Conservation (phyloP, 2,797 vertebrate species). For the Odontamblyopus rebecca region DNA sequence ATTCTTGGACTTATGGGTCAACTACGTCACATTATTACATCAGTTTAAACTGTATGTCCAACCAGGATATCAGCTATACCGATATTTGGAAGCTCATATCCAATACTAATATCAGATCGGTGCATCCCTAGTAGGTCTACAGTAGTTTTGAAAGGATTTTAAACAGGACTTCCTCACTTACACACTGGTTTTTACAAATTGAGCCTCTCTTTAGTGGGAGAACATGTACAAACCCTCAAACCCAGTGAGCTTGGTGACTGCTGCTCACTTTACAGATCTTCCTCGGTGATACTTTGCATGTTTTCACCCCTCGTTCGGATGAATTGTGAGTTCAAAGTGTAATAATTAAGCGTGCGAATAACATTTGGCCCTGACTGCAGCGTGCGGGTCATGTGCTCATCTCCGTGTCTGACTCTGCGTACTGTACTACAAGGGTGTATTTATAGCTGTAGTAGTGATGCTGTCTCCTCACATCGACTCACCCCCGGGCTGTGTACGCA, state of each 20-base stretch:
- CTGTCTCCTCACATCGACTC: slow-evolving; percentile 75
- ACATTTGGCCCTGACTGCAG: neutral
- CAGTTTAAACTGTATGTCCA: too few relatives aligned
- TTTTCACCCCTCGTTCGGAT: neutral
- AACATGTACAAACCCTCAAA: neutral
- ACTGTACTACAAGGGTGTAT: slow-evolving; percentile 72
- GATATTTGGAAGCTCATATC: too few relatives aligned
- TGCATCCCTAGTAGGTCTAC: too few relatives aligned
- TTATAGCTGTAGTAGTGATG: slow-evolving; percentile 76
- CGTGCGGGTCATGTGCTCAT: slow-evolving; percentile 20
- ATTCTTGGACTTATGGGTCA: too few relatives aligned
- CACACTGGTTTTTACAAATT: neutral
- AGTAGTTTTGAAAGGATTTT: too few relatives aligned
- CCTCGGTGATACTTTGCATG: neutral
- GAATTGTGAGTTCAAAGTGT: neutral
- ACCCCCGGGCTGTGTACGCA: slow-evolving; percentile 63
- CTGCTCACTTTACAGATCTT: neutral
- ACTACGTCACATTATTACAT: too few relatives aligned
- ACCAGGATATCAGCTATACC: too few relatives aligned
- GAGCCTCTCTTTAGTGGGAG: neutral
- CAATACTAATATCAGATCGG: too few relatives aligned
- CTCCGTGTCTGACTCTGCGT: slow-evolving; percentile 43
- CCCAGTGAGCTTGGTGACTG: neutral
- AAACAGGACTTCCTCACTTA: neutral
- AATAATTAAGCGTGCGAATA: neutral